Conservation (phyloP, 2,797 vertebrate genomes). For the Ispidina picta region DNA sequence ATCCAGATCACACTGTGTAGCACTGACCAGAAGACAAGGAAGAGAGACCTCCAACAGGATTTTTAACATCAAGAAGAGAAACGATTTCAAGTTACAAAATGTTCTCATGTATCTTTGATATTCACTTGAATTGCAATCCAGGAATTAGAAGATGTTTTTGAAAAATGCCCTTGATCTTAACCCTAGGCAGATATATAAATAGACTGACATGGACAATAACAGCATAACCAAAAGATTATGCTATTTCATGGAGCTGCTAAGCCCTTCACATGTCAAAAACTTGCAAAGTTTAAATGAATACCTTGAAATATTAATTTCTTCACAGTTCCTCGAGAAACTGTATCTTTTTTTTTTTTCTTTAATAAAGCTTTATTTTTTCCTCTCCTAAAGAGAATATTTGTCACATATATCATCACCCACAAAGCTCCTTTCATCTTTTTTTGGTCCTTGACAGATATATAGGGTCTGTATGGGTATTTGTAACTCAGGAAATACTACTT, state of each 20-base stretch:
- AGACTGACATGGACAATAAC: constrained; percentile 40
- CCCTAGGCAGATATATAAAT: constrained; percentile 71
- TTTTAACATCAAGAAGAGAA: constrained; percentile 73
- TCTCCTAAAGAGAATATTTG: not conserved
- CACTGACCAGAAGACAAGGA: constrained; percentile 58
- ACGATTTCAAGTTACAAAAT: constrained; percentile 68
- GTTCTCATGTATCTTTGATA: constrained; percentile 75
- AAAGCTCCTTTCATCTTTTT: not conserved
- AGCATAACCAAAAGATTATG: constrained; percentile 52
- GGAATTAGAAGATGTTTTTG: constrained; percentile 73
- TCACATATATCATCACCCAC: not conserved
- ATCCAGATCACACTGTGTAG: constrained; percentile 67
- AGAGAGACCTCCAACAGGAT: constrained; percentile 62
- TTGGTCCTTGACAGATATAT: not conserved
- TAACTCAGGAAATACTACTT: not conserved
- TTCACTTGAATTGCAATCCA: constrained; percentile 72
- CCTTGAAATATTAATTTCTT: constrained; percentile 54
- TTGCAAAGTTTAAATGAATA: constrained; percentile 64
- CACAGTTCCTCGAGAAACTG: not conserved
- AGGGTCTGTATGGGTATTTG: not conserved
- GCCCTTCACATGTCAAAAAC: constrained; percentile 57
- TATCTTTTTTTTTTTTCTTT: not conserved
- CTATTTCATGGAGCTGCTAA: constrained; percentile 53
- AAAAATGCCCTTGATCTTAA: constrained; percentile 72
- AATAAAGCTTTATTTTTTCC: not conserved